Base-by-base conservation (phyloP, 1,140 invertebrate genomes). In the Palaemon carinicauda region DNA sequence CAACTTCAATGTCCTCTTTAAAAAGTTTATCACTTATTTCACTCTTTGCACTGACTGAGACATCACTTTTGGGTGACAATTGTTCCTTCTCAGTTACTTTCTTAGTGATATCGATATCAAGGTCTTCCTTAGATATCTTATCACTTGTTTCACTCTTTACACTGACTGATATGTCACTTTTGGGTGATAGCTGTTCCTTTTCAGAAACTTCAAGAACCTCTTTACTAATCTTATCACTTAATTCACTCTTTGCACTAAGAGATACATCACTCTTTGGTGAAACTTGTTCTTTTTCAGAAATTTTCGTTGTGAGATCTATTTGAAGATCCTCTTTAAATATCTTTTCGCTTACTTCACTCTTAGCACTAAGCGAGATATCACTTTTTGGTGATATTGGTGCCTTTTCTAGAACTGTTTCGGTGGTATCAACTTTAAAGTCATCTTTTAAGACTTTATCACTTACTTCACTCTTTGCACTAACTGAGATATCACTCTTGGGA, bases 101-200 rank as follows among this genome's bases (percentile, higher is more conserved):
- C 51, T 74, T 74, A 19, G 50, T 24, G 33, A 83, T 71, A 21
- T 79, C 82, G 29, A 33, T 51, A 24, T 17, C 51, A 21, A 87
- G 74, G 92, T 33, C 91, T 91, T 80, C 91, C 90, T 89, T 92
- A 85, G 91, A 91, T 53, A 90, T 90, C 91, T 89, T 90, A 90
- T 21, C 89, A 90, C 17, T 90, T 90, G 91, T 83, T 89, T 87
- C 50, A 90, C 91, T 79, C 90, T 88, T 79, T 90, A 89, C 1
- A 88, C 60, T 89, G 90, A 90, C 80, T 31, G 89, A 90, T 54
- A 60, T 82, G 50, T 81, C 80, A 81, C 80, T 81, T 12, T 41
- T 75, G 21, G 82, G 82, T 21, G 82, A 83, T 9, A 81, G 51
- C 3, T 85, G 65, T 41, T 74, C 80, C 78, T 87, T 80, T 9